Conservation (phyloP, 2,797 vertebrate genomes). For the Squalus acanthias region DNA sequence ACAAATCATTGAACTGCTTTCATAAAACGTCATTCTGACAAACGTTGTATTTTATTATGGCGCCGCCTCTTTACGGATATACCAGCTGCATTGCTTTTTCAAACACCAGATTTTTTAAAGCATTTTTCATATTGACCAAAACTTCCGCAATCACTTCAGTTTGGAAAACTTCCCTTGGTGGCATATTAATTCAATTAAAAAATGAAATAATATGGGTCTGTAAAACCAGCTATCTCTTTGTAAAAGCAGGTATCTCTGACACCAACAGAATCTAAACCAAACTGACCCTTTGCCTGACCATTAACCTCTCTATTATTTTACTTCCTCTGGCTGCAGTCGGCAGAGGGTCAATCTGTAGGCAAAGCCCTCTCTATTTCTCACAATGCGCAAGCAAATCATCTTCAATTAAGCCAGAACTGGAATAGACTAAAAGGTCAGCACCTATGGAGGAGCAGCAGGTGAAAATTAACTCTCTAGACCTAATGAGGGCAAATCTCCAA, state of each 20-base stretch:
- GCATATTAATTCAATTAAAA: not conserved
- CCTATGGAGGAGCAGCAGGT: constrained; percentile 74
- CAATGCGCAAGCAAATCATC: constrained; percentile 60
- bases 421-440: constrained; percentile 64
- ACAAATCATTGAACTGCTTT: not conserved
- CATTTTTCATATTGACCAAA: not conserved
- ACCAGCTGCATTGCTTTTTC: not conserved
- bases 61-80: not conserved
- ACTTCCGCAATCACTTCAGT: not conserved
- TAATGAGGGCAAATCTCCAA: constrained; percentile 56
- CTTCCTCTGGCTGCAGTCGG: constrained; percentile 60
- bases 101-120: not conserved
- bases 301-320: constrained; percentile 63
- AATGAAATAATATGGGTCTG: not conserved
- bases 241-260: constrained; percentile 43
- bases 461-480: constrained; percentile 58
- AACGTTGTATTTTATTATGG: too few relatives aligned
- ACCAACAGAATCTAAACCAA: constrained; percentile 68
- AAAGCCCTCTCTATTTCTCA: constrained; percentile 59
- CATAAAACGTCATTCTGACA: not conserved
- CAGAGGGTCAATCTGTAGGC: constrained; percentile 53
- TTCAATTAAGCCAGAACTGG: constrained; percentile 56
- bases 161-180: not conserved
- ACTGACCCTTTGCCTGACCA: constrained; percentile 57
- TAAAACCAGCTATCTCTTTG: not conserved